A percentile compares a stretch with the other conserved stretches of the same genome.
phyloP scores from a whole-genome alignment of 2,113 vertebrate genomes.

The Australoheros scitulus region DNA sequence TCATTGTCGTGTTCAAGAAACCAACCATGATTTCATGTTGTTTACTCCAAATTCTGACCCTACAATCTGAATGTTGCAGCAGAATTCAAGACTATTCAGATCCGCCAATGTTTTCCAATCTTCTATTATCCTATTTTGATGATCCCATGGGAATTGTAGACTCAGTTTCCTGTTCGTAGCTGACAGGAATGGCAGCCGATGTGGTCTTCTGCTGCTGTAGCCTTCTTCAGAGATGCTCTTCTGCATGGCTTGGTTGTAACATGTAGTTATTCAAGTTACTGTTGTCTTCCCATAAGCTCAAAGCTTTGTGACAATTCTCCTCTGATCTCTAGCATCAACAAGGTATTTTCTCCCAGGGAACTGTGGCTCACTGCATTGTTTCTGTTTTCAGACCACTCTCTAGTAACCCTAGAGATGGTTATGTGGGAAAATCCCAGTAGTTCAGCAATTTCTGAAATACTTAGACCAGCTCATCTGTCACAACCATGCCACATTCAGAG shows the following conservation, averaged over 20 bases:
- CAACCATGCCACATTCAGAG: neutral
- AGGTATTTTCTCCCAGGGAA: neutral
- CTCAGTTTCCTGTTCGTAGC: too few species aligned
- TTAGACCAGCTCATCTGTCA: neutral
- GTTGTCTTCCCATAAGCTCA: neutral
- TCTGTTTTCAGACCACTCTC: neutral
- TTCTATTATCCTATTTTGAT: neutral
- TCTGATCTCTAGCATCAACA: neutral
- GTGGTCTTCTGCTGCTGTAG: neutral
- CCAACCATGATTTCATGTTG: neutral
- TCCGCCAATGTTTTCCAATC: neutral
- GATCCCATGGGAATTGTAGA: too few species aligned
- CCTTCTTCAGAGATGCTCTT: neutral
- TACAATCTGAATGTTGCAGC: too few species aligned
- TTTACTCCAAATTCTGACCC: neutral
- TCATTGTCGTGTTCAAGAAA: neutral
- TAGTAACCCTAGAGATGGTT: too few species aligned
- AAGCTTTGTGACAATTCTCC: neutral
- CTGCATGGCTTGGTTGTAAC: neutral
- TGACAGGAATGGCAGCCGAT: neutral
- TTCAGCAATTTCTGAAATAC: neutral
- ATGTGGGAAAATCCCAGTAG: too few species aligned
- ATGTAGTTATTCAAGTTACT: neutral
- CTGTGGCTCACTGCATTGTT: neutral
- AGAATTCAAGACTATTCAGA: neutral